Base-by-base conservation (phyloP, 2,888 invertebrate species). In the Smittia sp. region DNA sequence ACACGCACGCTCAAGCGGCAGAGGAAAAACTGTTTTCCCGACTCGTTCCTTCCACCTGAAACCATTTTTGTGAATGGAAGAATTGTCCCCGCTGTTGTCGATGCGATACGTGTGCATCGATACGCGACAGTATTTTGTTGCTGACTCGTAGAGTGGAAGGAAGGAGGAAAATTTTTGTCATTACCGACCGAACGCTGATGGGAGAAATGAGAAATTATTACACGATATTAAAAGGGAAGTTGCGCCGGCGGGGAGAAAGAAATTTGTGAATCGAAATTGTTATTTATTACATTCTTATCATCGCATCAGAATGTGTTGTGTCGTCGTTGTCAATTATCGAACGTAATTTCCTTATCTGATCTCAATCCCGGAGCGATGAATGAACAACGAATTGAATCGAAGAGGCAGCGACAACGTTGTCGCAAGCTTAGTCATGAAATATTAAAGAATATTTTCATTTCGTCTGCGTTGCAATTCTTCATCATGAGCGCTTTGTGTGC, bases 271-370 rank as follows among this genome's bases (percentile, higher is more conserved):
- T 13, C 13, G 15, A 46, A n/a, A n/a, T 46, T 46, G 46, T 46
- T 46, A 46, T 46, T 46, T 46, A 46, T 46, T 46, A 46, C 46
- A 46, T 46, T 46, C 46, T 46, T 46, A 46, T 46, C 46, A 46
- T 46, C 46, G 13, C 2, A 46, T 46, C 46, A 6, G n/a, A 46
- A n/a, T 46, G 46, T 46, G 46, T 46, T 46, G 46, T 46, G 46
- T 46, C 46, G 46, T 46, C 46, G 11, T 46, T 46, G 46, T 46
- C 46, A 46, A 46, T 46, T 46, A 46, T 46, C 46, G 46, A n/a
- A 3, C 15, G 46, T 46, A 46, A 46, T 46, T 46, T 46, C 46
- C 46, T 46, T 15, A 46, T 46, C 46, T n/a, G 13, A 46, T 46
- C 46, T 46, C n/a, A 6, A 13, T 46, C 46, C 13, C 46, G 15